phyloP scores from a whole-genome alignment of 2,113 vertebrate species.

The Lasiurus cinereus region DNA sequence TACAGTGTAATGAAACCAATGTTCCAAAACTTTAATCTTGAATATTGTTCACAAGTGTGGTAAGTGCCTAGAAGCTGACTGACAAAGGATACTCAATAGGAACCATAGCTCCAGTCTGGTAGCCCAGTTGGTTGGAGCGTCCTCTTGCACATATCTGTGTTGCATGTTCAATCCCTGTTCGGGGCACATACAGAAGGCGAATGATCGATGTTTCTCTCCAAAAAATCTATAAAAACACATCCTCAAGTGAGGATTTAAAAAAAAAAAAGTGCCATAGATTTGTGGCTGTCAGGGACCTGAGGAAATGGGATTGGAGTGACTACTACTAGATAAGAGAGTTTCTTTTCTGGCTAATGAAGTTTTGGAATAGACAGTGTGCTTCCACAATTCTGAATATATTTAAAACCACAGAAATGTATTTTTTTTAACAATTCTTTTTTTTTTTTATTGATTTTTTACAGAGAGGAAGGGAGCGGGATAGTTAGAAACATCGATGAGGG shows the following conservation, averaged over 20 bases:
- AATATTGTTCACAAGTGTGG: background rate
- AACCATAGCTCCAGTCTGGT: too few relatives aligned
- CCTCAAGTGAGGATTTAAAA: too few relatives aligned
- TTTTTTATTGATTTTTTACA: too few relatives aligned
- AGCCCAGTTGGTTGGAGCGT: too few relatives aligned
- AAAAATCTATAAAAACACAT: too few relatives aligned
- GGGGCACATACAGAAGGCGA: too few relatives aligned
- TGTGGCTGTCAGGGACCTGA: background rate
- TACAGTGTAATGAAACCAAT: background rate
- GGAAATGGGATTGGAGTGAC: background rate
- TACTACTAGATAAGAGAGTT: background rate
- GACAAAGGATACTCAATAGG: background rate
- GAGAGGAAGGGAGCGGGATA: too few relatives aligned
- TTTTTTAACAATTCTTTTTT: too few relatives aligned
- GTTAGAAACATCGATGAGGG: too few relatives aligned
- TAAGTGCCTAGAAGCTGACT: background rate
- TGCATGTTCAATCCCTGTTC: too few relatives aligned
- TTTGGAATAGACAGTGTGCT: background rate
- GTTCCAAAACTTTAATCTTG: slow-evolving; percentile 28
- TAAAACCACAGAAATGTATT: background rate
- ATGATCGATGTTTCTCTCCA: too few relatives aligned
- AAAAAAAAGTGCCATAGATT: background rate
- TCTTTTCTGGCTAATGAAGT: background rate
- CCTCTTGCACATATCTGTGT: too few relatives aligned
- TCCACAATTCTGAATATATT: background rate